These are phyloP conservation scores for Ochotona curzoniae DNA, from an alignment of 2,113 vertebrate species.

Conservation along the genomic window DNA sequence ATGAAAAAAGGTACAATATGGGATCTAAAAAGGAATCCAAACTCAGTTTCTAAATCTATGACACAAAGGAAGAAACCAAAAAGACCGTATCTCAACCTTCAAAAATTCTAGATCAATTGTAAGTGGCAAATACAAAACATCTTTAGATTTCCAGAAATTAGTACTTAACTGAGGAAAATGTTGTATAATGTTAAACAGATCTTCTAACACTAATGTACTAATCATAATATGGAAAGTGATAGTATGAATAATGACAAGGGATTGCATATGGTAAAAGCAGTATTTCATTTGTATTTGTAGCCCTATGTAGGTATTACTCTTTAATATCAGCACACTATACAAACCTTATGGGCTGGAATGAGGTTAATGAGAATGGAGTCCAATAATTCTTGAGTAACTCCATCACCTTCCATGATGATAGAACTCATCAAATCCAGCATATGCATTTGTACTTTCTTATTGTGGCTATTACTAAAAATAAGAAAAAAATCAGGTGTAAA, in stretches of 20 bases:
- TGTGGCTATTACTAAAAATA: constrained; percentile 96
- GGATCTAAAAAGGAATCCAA: constrained; percentile 36
- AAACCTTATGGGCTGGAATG: constrained; percentile 98
- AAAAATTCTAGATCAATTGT: neutral
- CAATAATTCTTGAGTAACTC: constrained; percentile 98
- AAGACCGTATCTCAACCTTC: neutral
- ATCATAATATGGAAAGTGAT: neutral
- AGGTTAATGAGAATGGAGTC: constrained; percentile 99
- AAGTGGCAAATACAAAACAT: neutral
- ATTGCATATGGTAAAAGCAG: constrained; percentile 40
- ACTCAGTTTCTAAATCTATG: neutral
- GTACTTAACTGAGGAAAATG: constrained; percentile 33
- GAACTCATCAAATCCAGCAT: constrained; percentile 99
- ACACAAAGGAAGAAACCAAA: constrained; percentile 37
- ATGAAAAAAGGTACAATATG: constrained; percentile 19
- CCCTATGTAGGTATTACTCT: constrained; percentile 44
- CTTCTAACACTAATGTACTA: constrained; percentile 17
- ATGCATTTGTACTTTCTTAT: constrained; percentile 99
- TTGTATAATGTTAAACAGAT: constrained; percentile 8
- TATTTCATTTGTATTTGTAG: neutral
- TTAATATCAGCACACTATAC: constrained; percentile 64
- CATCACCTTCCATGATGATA: constrained; percentile 99
- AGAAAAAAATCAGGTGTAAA: constrained; percentile 17
- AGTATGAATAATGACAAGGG: neutral
- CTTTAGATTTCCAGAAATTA: neutral